These are phyloP conservation scores for Dolichomitus sp. DNA, from an alignment of 2,888 invertebrate species.

Conservation along the genomic window DNA sequence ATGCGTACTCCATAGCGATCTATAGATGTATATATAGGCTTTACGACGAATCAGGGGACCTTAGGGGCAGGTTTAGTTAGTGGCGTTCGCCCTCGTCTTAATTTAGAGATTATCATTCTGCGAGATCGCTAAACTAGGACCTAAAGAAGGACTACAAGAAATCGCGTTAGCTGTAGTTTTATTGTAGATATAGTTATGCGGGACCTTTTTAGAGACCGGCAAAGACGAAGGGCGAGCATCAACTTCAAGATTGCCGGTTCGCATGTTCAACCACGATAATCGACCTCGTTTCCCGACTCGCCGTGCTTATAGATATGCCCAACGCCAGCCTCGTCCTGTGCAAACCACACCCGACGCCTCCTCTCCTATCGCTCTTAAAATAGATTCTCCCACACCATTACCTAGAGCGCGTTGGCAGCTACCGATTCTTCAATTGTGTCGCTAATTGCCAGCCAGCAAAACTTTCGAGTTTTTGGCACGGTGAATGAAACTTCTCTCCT, in stretches of 20 bases:
- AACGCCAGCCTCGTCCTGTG: background rate
- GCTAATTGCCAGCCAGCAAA: constrained; percentile 40
- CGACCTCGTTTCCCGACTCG: constrained; percentile 67
- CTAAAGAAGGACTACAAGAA: constrained; percentile 41
- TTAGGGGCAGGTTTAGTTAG: constrained; percentile 14
- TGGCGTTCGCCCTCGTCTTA: constrained; percentile 47
- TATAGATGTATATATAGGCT: background rate
- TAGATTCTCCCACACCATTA: constrained; percentile 53
- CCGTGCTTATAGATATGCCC: constrained; percentile 36
- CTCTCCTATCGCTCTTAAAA: constrained; percentile 53
- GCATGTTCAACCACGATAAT: constrained; percentile 71
- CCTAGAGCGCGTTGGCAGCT: background rate
- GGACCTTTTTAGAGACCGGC: constrained; percentile 11
- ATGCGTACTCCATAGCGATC: background rate
- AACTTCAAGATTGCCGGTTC: constrained; percentile 61
- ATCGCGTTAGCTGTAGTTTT: constrained; percentile 13
- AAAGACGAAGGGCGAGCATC: constrained; percentile 63
- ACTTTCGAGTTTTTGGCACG: constrained; percentile 19
- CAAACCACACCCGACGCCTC: constrained; percentile 16
- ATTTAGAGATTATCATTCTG: constrained; percentile 68
- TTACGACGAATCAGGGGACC: constrained; percentile 15
- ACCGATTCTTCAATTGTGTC: constrained; percentile 42
- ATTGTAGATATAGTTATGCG: constrained; percentile 2
- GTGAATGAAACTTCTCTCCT: background rate
- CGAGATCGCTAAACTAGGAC: constrained; percentile 59